Evolutionary conservation across 2,113 vertebrate genomes (phyloP).

Genomic region (Blennius ocellaris): DNA sequence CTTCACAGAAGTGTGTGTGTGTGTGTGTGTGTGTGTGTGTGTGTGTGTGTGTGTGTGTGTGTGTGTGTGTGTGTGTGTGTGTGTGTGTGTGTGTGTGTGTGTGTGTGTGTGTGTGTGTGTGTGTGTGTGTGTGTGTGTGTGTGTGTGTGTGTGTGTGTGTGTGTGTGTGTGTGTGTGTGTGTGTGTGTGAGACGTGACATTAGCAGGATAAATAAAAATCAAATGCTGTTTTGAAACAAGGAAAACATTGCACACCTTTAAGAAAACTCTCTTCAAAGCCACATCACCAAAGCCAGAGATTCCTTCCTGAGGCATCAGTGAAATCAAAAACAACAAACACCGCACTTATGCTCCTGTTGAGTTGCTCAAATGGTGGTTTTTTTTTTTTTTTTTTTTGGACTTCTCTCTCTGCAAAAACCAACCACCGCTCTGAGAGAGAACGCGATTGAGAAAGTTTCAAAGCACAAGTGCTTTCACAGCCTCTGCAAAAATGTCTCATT

Average conservation of each 20-base stretch:
- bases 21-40: constrained; percentile 10
- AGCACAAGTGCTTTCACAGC: constrained; percentile 27
- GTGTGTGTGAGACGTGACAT: constrained; percentile 38
- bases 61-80: constrained; percentile 18
- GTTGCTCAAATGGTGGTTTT: constrained; percentile 66
- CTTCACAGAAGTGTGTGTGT: constrained; percentile 49
- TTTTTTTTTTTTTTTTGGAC: too few species aligned
- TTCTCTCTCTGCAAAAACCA: constrained; percentile 53
- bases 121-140: background rate
- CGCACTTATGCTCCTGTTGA: constrained; percentile 70
- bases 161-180: constrained; percentile 27
- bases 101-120: background rate
- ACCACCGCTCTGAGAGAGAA: constrained; percentile 45
- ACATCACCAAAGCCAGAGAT: constrained; percentile 66
- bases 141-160: constrained; percentile 13
- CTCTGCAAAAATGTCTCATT: constrained; percentile 21
- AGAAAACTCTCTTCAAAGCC: constrained; percentile 79
- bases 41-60: background rate
- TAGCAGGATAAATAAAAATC: constrained; percentile 73
- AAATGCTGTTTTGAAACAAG: constrained; percentile 64
- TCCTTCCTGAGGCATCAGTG: constrained; percentile 66
- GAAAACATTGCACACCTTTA: constrained; percentile 71
- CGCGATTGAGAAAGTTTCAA: constrained; percentile 62
- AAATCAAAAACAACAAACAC: constrained; percentile 77
- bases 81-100: constrained; percentile 21